Evolutionary conservation across 2,888 invertebrate genomes (phyloP).

Genomic region (Drosophila yooni): DNA sequence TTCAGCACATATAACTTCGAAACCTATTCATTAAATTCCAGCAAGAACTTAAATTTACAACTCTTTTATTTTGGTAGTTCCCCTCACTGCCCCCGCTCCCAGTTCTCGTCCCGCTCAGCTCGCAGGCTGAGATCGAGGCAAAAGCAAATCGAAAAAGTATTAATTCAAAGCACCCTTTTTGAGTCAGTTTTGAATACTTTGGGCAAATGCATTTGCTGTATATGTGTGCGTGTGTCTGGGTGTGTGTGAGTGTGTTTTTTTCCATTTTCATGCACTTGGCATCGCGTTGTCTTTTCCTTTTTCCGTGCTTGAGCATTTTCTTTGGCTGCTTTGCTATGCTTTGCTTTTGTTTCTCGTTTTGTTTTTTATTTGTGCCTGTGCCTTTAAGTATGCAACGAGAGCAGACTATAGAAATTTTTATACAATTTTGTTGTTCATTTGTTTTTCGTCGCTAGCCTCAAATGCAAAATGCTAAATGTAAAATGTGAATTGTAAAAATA

Average conservation of each 20-base stretch:
- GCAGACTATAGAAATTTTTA: slow-evolving; percentile 71
- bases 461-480: slow-evolving; percentile 41
- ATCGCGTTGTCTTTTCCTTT: slow-evolving; percentile 61
- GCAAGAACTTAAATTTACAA: neutral
- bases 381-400: slow-evolving; percentile 66
- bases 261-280: slow-evolving; percentile 54
- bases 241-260: slow-evolving; percentile 10
- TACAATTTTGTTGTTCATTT: slow-evolving; percentile 82
- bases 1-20: neutral
- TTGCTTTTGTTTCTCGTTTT: neutral
- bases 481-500: slow-evolving; percentile 35
- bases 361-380: slow-evolving; percentile 21
- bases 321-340: slow-evolving; percentile 14
- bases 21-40: neutral
- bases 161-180: slow-evolving; percentile 64
- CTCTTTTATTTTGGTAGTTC: neutral
- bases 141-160: slow-evolving; percentile 63
- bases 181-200: slow-evolving; percentile 21
- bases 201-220: slow-evolving; percentile 42
- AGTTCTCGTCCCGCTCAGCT: slow-evolving; percentile 10
- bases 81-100: neutral
- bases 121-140: slow-evolving; percentile 31
- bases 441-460: slow-evolving; percentile 47
- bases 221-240: neutral
- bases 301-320: slow-evolving; percentile 54